Evolutionary conservation across 2,113 vertebrate species (phyloP).

Genomic region (Daubentonia madagascariensis): DNA sequence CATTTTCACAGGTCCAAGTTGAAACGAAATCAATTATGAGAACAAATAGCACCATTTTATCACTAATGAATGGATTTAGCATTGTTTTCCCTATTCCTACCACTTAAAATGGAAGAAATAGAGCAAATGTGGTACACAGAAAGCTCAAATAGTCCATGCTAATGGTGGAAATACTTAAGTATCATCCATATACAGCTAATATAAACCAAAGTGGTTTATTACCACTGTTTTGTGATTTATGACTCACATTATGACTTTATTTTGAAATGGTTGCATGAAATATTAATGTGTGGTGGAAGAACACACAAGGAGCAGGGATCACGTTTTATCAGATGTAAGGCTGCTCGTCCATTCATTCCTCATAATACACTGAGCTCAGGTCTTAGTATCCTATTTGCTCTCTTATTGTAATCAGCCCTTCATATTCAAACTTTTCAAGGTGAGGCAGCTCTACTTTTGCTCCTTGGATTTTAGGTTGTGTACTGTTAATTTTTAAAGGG

Average conservation of each 20-base stretch:
- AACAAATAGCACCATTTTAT: constrained; percentile 73
- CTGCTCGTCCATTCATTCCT: constrained; percentile 65
- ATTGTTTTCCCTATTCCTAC: constrained; percentile 75
- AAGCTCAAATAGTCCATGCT: constrained; percentile 75
- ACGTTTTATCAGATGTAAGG: constrained; percentile 59
- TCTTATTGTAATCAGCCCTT: constrained; percentile 22
- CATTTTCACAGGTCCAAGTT: constrained; percentile 72
- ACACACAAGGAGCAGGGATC: constrained; percentile 74
- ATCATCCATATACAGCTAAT: constrained; percentile 70
- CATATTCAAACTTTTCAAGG: constrained; percentile 63
- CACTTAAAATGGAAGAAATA: constrained; percentile 72
- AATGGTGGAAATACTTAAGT: constrained; percentile 81
- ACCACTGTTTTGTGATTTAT: constrained; percentile 85
- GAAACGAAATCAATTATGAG: constrained; percentile 82
- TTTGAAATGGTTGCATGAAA: constrained; percentile 87
- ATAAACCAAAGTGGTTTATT: constrained; percentile 82
- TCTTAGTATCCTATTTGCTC: constrained; percentile 20
- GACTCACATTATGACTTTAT: constrained; percentile 84
- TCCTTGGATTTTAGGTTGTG: constrained; percentile 30
- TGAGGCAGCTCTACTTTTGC: constrained; percentile 34
- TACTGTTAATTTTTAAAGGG: constrained; percentile 72
- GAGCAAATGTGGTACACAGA: constrained; percentile 59
- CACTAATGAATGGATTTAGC: constrained; percentile 73
- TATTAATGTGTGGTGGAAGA: constrained; percentile 85
- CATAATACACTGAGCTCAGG: constrained; percentile 4